Conservation (phyloP, 2,888 invertebrate genomes). For the Pyrgus malvae region DNA sequence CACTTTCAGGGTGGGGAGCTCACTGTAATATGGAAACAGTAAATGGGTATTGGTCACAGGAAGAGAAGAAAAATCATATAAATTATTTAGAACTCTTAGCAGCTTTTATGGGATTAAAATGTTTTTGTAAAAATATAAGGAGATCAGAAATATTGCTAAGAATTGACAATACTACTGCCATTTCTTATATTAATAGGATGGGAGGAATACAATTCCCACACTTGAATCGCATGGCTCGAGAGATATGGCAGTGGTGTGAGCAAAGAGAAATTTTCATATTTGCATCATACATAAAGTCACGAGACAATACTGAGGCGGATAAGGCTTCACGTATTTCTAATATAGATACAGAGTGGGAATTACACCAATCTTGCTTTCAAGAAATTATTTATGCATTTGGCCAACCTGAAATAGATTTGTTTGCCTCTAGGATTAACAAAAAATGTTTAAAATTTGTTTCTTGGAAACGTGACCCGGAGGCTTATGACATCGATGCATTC, state of each 20-base stretch:
- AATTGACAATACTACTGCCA: not conserved
- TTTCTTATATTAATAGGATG: too few relatives aligned
- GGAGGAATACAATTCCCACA: not conserved
- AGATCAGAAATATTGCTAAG: not conserved
- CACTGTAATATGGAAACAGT: too few relatives aligned
- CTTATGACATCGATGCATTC: constrained; percentile 28
- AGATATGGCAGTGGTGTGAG: constrained; percentile 1
- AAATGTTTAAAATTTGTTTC: constrained; percentile 30
- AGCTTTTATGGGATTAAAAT: too few relatives aligned
- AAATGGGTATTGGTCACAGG: too few relatives aligned
- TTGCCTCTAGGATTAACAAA: constrained; percentile 32
- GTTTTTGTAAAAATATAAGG: too few relatives aligned
- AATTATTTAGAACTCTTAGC: too few relatives aligned
- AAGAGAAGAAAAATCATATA: too few relatives aligned
- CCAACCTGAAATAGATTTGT: constrained; percentile 29
- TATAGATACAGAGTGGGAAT: not conserved
- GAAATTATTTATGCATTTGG: constrained; percentile 25
- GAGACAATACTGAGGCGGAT: too few relatives aligned
- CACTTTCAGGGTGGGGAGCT: too few relatives aligned
- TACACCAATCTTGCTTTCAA: not conserved
- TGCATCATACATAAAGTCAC: not conserved
- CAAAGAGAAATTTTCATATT: not conserved
- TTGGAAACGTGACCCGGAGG: constrained; percentile 32
- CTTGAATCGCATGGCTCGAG: not conserved
- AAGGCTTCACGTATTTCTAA: too few relatives aligned